These are phyloP conservation scores for Tricholauxania praeusta DNA, from an alignment of 2,888 invertebrate species.

Conservation along the genomic window DNA sequence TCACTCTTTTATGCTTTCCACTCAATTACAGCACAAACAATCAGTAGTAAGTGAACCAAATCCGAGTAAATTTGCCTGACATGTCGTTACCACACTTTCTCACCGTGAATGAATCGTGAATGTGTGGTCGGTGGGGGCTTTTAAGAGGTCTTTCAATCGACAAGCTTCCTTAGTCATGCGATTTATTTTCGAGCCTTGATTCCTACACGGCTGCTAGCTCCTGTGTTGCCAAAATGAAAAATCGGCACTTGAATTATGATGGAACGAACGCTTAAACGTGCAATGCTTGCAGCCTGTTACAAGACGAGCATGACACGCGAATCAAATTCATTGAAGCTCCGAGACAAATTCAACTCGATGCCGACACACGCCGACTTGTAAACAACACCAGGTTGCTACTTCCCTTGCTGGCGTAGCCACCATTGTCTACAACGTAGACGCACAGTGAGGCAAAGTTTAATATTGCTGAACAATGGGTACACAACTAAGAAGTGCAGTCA, in stretches of 20 bases:
- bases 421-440: too few relatives aligned
- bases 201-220: not conserved
- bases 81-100: constrained; percentile 17
- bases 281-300: constrained; percentile 5
- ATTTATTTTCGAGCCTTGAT: constrained; percentile 37
- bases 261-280: not conserved
- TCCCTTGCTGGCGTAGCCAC: not conserved
- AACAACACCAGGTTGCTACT: constrained; percentile 5
- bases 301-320: constrained; percentile 35
- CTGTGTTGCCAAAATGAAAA: constrained; percentile 12
- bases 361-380: constrained; percentile 24
- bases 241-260: constrained; percentile 20
- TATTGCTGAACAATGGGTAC: too few relatives aligned
- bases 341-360: constrained; percentile 24
- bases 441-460: too few relatives aligned
- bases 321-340: constrained; percentile 19
- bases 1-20: constrained; percentile 44
- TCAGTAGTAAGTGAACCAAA: constrained; percentile 50
- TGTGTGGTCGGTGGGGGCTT: not conserved
- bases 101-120: not conserved
- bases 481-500: too few relatives aligned
- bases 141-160: not conserved
- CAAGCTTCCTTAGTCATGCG: constrained; percentile 1
- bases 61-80: constrained; percentile 60
- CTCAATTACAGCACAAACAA: constrained; percentile 60